These are phyloP conservation scores for Chalcosyrphus nemorum DNA, from an alignment of 2,888 invertebrate genomes.

Conservation along the genomic window DNA sequence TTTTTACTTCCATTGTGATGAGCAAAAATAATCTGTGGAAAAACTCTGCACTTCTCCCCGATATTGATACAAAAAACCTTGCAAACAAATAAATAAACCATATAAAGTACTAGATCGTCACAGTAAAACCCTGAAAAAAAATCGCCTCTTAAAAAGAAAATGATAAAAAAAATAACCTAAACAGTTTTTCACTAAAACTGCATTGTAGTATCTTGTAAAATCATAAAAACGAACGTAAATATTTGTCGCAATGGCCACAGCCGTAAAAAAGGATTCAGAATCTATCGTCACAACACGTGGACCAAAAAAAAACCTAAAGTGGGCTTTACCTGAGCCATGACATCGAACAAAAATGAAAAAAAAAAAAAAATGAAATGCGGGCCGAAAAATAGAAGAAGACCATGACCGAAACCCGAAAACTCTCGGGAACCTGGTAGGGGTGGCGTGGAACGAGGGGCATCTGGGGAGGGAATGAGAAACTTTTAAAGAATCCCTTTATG, in stretches of 20 bases:
- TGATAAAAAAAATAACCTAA: constrained; percentile 15
- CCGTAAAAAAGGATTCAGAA: constrained; percentile 49
- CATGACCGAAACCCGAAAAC: constrained; percentile 14
- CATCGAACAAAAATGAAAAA: neutral
- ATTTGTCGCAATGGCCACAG: constrained; percentile 67
- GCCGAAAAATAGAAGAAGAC: constrained; percentile 8
- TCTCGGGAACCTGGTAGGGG: neutral
- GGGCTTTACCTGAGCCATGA: constrained; percentile 47
- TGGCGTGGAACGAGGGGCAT: too few species aligned
- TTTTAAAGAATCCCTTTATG: constrained; percentile 54
- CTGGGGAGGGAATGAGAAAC: too few species aligned
- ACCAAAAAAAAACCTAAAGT: constrained; percentile 40
- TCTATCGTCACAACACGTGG: constrained; percentile 46
- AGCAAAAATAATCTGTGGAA: constrained; percentile 55
- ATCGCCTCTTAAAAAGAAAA: constrained; percentile 2
- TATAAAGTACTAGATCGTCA: constrained; percentile 59
- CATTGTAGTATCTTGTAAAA: constrained; percentile 69
- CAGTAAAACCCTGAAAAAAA: constrained; percentile 7
- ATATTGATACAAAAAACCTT: constrained; percentile 49
- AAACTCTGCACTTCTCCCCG: constrained; percentile 39
- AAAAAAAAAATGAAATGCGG: constrained; percentile 33
- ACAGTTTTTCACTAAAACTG: constrained; percentile 64
- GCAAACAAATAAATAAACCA: constrained; percentile 67
- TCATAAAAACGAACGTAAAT: constrained; percentile 68
- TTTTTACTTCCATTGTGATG: constrained; percentile 68